phyloP scores from a whole-genome alignment of 2,797 vertebrate genomes.

The Macrochelys suwanniensis region DNA sequence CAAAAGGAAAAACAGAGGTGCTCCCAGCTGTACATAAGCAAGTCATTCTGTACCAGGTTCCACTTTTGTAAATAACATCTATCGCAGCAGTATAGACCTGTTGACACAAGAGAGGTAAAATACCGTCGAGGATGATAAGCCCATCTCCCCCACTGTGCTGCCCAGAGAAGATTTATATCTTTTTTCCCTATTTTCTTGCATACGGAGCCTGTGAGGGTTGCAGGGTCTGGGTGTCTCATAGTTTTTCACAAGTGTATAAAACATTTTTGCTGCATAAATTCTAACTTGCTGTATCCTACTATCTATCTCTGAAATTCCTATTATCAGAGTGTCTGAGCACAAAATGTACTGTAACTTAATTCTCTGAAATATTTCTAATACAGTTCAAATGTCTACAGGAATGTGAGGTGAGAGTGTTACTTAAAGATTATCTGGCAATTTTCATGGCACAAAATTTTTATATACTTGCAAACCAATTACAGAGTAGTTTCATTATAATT shows the following conservation, averaged over 20 bases:
- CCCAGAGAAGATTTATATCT: neutral
- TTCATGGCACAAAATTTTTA: neutral
- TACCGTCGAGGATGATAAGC: neutral
- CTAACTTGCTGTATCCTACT: neutral
- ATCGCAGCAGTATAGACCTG: neutral
- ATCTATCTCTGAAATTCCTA: neutral
- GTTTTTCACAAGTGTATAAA: neutral
- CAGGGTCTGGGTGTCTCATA: rapidly evolving
- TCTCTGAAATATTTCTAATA: neutral
- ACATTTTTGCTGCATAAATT: neutral
- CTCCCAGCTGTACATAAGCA: neutral
- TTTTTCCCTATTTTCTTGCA: neutral
- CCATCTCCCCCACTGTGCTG: rapidly evolving
- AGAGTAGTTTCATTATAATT: neutral
- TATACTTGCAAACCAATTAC: slow-evolving; percentile 7
- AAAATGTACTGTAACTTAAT: neutral
- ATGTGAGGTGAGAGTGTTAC: neutral
- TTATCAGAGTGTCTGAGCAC: neutral
- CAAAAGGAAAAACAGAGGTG: neutral
- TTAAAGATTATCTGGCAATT: neutral
- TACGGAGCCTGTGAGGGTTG: rapidly evolving
- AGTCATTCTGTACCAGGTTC: neutral
- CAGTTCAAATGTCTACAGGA: neutral
- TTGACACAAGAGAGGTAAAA: rapidly evolving
- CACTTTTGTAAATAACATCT: rapidly evolving